phyloP scores from a whole-genome alignment of 2,113 vertebrate genomes.

The Argyrosomus japonicus region DNA sequence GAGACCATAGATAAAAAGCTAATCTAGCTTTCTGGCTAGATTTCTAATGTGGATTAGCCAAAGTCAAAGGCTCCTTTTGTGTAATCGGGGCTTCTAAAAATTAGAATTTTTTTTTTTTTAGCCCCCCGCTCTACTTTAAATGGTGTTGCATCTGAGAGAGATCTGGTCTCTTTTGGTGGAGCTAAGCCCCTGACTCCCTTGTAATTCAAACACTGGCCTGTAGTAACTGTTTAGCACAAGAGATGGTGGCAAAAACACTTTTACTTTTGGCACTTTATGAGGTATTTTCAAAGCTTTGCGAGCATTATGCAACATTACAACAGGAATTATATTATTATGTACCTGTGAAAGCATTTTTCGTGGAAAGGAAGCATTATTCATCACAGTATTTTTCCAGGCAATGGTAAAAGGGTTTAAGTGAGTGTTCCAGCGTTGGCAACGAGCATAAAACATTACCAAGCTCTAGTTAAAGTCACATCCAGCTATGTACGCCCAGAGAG shows the following conservation, averaged over 20 bases:
- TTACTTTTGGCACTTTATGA: neutral
- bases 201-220: neutral
- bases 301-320: neutral
- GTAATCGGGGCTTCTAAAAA: neutral
- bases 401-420: constrained; percentile 17
- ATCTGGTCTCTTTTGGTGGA: neutral
- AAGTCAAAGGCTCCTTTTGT: neutral
- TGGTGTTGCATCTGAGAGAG: too few relatives aligned
- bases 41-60: neutral
- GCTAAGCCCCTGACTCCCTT: neutral
- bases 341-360: constrained; percentile 27
- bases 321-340: neutral
- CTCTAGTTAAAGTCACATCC: constrained; percentile 13
- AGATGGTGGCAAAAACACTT: too few relatives aligned
- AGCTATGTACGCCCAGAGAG: neutral
- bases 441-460: constrained; percentile 7
- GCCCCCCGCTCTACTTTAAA: neutral
- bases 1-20: neutral
- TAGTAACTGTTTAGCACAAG: neutral
- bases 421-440: constrained; percentile 8
- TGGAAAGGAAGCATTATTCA: constrained; percentile 9
- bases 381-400: neutral
- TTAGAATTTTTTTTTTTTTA: neutral
- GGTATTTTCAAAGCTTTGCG: constrained; percentile 11
- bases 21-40: neutral